Evolutionary conservation across 2,113 vertebrate genomes (phyloP), one percentile per base, ranked within the genome.

Genomic region (Alectura lathami): DNA sequence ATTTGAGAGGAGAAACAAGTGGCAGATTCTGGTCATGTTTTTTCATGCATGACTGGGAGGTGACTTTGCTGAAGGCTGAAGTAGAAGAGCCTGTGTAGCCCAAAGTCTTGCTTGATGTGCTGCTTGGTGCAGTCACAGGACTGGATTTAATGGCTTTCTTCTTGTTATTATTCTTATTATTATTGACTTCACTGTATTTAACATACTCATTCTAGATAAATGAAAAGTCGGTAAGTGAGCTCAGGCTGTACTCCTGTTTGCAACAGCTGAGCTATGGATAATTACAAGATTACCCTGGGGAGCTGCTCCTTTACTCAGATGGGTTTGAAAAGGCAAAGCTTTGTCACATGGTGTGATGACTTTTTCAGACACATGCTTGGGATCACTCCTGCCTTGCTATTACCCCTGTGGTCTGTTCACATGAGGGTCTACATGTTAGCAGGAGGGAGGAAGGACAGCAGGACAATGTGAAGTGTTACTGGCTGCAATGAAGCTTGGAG

Each of bases 251-350:
- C 56, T 83, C 42, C 22, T 63, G 56, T 87, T 88, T 91, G 68
- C 80, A 86, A 88, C 76, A 89, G 48, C 54, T 83, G 83, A 96
- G 51, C 68, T 94, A 76, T 76, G 56, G 66, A 84, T 96, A 96
- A 96, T 95, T 92, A 84, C 34, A 91, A 64, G 74, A 86, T 95
- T 92, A 90, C 72, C 67, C 75, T 26, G 11, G 43, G 60, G 74
- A 47, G 24, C 57, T 88, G 36, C 76, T 66, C 17, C 50, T 96
- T 93, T 89, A 54, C 18, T 94, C 68, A 43, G 26, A 66, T 26
- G 50, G 66, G 62, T 87, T 74, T 53, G 82, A 86, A 94, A 94
- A 95, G 38, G 22, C 81, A 96, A 66, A 85, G 59, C 64, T 91
- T 83, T 23, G 5, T 90, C 67, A 86, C 88, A n/a, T 11, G 13